Conservation (phyloP, 1,140 invertebrate genomes). For the Pogonus chalceus region DNA sequence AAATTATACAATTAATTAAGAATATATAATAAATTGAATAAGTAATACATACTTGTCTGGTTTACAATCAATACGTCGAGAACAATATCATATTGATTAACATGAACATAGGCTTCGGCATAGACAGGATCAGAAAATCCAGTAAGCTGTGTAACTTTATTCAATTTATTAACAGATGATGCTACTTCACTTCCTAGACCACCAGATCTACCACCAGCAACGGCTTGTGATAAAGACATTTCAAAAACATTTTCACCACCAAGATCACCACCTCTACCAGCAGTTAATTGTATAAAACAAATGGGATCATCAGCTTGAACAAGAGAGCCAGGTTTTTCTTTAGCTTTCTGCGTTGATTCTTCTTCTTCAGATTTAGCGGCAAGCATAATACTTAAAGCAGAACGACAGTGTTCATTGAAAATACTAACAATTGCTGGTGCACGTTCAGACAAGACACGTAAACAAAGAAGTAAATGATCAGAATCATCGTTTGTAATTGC, state of each 20-base stretch:
- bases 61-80: conserved; percentile 97
- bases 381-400: conserved; percentile 78
- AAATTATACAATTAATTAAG: too few species aligned
- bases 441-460: conserved; percentile 67
- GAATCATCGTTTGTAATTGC: conserved; percentile 91
- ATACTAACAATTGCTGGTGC: conserved; percentile 60
- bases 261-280: conserved; percentile 59
- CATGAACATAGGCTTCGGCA: conserved; percentile 96
- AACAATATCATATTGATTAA: conserved; percentile 98
- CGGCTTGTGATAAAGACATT: conserved; percentile 83
- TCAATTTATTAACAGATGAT: conserved; percentile 52
- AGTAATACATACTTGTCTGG: conserved; percentile 78
- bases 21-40: too few species aligned
- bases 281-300: conserved; percentile 71
- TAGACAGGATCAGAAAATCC: conserved; percentile 99
- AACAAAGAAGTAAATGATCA: conserved; percentile 80
- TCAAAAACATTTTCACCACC: conserved; percentile 89
- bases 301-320: conserved; percentile 84
- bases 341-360: conserved; percentile 41
- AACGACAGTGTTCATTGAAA: conserved; percentile 68
- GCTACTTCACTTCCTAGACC: conserved; percentile 35
- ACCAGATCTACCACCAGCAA: conserved; percentile 49
- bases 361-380: conserved; percentile 71
- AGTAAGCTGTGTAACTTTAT: conserved; percentile 96
- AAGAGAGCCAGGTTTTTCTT: conserved; percentile 57